Evolutionary conservation across 2,113 vertebrate genomes (phyloP).

Genomic region (Actenoides hombroni): DNA sequence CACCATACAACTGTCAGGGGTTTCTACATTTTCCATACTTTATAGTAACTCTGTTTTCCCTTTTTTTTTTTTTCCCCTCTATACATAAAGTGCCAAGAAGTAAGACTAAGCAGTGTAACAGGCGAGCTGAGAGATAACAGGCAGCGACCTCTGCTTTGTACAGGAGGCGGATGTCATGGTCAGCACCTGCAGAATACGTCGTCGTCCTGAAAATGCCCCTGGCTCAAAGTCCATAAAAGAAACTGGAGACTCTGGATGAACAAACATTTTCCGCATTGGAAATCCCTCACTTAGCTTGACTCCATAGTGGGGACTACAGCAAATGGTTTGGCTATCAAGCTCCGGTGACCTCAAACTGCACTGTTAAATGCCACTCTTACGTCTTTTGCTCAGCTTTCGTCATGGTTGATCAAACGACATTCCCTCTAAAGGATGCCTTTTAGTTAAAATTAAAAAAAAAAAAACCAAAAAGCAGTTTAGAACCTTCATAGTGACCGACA

Average conservation of each 20-base stretch:
- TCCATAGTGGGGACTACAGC: neutral
- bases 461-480: neutral
- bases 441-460: neutral
- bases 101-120: slow-evolving; percentile 22
- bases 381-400: neutral
- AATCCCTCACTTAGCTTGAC: neutral
- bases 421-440: neutral
- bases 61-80: neutral
- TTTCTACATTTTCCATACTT: slow-evolving; percentile 58
- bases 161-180: rapidly evolving
- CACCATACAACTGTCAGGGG: slow-evolving; percentile 52
- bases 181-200: slow-evolving; percentile 12
- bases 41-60: neutral
- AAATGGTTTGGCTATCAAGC: neutral
- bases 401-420: neutral
- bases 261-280: neutral
- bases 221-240: neutral
- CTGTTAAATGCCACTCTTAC: neutral
- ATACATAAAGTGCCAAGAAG: slow-evolving; percentile 3
- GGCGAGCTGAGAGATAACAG: slow-evolving; percentile 15
- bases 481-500: neutral
- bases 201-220: neutral
- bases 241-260: neutral
- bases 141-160: neutral
- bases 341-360: neutral